A percentile compares a stretch with the other conserved stretches of the same genome.
phyloP scores from a whole-genome alignment of 2,888 invertebrate genomes.

The Philonicus albiceps region DNA sequence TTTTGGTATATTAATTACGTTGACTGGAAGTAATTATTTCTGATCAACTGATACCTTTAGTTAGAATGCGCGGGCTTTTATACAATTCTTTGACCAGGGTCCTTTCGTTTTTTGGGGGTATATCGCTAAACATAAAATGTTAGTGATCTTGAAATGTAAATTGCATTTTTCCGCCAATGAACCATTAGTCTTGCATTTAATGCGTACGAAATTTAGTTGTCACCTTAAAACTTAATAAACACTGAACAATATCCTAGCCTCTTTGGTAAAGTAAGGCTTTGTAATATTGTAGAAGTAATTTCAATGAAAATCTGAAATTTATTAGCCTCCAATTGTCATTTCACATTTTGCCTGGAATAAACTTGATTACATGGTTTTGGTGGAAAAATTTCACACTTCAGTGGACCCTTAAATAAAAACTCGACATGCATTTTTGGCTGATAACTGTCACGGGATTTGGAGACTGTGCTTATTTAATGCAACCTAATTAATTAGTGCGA shows the following conservation, averaged over 20 bases:
- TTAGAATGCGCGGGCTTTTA: neutral
- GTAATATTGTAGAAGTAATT: neutral
- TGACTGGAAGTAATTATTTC: neutral
- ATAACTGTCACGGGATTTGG: neutral
- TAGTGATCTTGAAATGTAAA: neutral
- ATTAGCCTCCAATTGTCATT: neutral
- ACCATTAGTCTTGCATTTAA: neutral
- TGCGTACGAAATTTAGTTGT: neutral
- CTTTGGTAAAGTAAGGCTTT: neutral
- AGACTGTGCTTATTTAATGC: neutral
- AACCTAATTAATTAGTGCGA: neutral
- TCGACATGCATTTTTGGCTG: neutral
- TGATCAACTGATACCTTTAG: neutral
- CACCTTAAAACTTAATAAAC: neutral
- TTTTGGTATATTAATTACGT: neutral
- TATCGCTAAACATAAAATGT: neutral
- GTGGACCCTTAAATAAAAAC: neutral
- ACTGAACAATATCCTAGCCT: neutral
- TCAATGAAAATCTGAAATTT: neutral
- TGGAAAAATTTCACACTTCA: neutral
- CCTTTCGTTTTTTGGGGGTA: neutral
- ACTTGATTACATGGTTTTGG: neutral
- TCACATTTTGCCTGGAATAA: neutral
- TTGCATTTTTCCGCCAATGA: neutral
- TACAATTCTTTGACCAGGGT: neutral